Evolutionary conservation across 1,140 invertebrate genomes (phyloP), one percentile per base, ranked within the genome.

Genomic region (Procambarus virginalis): DNA sequence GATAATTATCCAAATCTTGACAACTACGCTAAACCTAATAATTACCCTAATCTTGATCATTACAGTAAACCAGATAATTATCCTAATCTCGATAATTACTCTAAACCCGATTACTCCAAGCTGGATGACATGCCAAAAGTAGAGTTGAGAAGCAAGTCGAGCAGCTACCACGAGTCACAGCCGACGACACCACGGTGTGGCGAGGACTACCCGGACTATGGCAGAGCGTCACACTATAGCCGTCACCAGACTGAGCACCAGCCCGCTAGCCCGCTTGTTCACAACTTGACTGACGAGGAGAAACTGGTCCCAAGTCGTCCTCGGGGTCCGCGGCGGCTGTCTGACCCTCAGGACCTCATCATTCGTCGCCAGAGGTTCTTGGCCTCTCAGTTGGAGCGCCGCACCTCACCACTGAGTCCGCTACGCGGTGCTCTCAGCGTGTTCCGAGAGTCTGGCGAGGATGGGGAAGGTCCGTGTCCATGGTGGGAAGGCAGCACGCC

Each of bases 221-320:
- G 89, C n/a, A 45, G 84, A 17, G 49, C 49, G 6, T 76, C 73
- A 2, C 83, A 77, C 2, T 82, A 90, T 68, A 46, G 45, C 84
- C 48, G 89, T 9, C 89, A 86, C 45, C 64, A 70, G 12, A 82
- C 60, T 64, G 77, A n/a, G 2, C 68, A 76, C 2, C 70, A 64
- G 68, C 14, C 60, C 10, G 60, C 58, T 14, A 55, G 2, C 8
- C 84, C 89, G 10, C 9, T 64, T 34, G 55, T 73, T 0, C 60
- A 81, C 64, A 90, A 90, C 68, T 80, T 90, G 68, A 92, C 91
- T 5, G 91, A 92, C 84, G 91, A 92, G 82, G 88, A 92, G 82
- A 92, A 92, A 70, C 73, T 92, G 10, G 84, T 90, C 6, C 91
- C 91, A 22, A 88, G 82, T 2, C 68, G 88, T 45, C 68, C 91